Base-by-base conservation (phyloP, 2,797 vertebrate genomes). In the Etheostoma nigrum region DNA sequence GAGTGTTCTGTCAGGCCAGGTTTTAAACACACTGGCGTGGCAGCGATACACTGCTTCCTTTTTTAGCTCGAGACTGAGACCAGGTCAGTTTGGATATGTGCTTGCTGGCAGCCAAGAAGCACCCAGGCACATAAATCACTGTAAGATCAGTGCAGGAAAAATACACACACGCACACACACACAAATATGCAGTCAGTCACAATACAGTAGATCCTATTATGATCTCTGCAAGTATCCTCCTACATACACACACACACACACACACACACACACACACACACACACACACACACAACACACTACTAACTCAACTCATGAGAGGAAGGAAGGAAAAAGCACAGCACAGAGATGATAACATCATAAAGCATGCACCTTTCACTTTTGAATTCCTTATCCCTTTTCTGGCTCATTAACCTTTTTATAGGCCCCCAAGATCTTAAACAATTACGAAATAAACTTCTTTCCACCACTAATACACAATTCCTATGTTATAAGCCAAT, bases 41-140 rank as follows among this genome's bases (percentile, higher is more conserved):
- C 82, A 80, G 77, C 25, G 23, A 84, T 79, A 78, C 45, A 5
- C 78, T 70, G 80, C 71, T 90, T 89, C 88, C 88, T 93, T 92
- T 92, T 92, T 91, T 93, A 93, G 90, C 82, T 90, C 30, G 67
- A 90, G 87, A 67, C 76, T 44, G 42, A 81, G 88, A 75, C 76
- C 66, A 45, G 83, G 76, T 89, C 86, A 86, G 84, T 72, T 60
- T 42, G 1, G 59, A 81, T 82, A 89, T 84, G 83, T 42, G 70
- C 36, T 63, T 62, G 65, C 84, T 91, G 90, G 92, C 87, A 91
- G 66, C 74, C 6, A 16, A 72, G 82, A 75, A 45, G 66, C 59
- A 6, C 74, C 74, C 88, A 85, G 86, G 86, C 89, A 88, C 81
- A 81, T 80, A 85, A 86, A 88, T 86, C 80, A 81, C 68, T 55